Conservation (phyloP, 2,113 vertebrate species). For the Scytalopus superciliaris region DNA sequence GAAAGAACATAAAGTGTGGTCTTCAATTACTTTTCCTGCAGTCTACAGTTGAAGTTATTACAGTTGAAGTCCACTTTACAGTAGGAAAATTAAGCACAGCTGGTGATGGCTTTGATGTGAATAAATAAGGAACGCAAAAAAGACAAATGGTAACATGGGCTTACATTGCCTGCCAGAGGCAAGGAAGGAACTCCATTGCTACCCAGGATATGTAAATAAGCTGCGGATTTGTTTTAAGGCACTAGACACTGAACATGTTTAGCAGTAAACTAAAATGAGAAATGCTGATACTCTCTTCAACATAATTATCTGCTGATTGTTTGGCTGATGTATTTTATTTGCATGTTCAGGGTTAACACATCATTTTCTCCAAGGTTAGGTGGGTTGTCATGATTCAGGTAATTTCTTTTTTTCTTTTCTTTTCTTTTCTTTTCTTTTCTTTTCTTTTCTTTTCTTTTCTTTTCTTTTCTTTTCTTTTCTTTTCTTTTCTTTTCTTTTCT, state of each 20-base stretch:
- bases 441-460: not conserved
- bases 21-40: constrained; percentile 22
- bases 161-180: not conserved
- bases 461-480: not conserved
- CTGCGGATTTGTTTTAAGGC: not conserved
- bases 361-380: not conserved
- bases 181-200: not conserved
- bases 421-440: not conserved
- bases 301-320: not conserved
- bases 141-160: not conserved
- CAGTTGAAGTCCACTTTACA: constrained; percentile 23
- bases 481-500: not conserved
- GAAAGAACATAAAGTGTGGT: constrained; percentile 15
- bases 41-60: constrained; percentile 9
- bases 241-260: not conserved
- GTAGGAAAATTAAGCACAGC: constrained; percentile 20
- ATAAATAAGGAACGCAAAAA: not conserved
- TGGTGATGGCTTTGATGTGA: not conserved
- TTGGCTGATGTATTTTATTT: not conserved
- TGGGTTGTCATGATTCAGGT: not conserved
- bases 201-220: not conserved
- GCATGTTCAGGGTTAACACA: not conserved
- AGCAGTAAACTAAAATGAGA: not conserved
- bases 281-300: not conserved
- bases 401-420: not conserved